phyloP scores from a whole-genome alignment of 2,888 invertebrate genomes.

The Trimorus sp. region DNA sequence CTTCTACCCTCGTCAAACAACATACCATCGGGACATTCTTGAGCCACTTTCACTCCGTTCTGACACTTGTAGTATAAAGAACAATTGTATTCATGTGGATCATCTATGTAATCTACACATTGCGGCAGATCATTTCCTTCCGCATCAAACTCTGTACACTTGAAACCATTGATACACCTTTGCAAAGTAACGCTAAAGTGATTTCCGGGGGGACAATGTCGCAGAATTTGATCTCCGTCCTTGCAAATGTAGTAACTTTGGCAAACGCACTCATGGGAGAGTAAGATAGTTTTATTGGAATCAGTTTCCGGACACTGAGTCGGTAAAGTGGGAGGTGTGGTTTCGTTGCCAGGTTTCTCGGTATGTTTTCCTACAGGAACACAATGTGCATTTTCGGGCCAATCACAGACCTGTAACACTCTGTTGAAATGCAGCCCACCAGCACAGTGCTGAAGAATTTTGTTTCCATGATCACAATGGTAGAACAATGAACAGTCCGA shows the following conservation, averaged over 20 bases:
- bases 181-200: constrained; percentile 55
- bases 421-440: no score
- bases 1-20: constrained; percentile 50
- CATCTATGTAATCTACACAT: constrained; percentile 15
- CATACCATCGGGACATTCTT: constrained; percentile 55
- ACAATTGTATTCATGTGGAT: constrained; percentile 56
- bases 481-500: no score
- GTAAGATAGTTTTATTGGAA: constrained; percentile 21
- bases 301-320: neutral
- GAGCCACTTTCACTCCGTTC: constrained; percentile 26
- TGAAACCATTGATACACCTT: constrained; percentile 10
- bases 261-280: constrained; percentile 43
- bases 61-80: constrained; percentile 19
- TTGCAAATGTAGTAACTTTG: constrained; percentile 71
- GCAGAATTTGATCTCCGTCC: constrained; percentile 54
- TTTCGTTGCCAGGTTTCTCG: neutral
- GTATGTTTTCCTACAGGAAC: neutral
- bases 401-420: no score
- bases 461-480: no score
- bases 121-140: neutral
- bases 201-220: constrained; percentile 63
- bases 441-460: no score
- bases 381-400: no score
- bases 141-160: constrained; percentile 15
- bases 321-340: neutral